Evolutionary conservation across 2,797 vertebrate genomes (phyloP).

Genomic region (Premnoplex brunnescens): DNA sequence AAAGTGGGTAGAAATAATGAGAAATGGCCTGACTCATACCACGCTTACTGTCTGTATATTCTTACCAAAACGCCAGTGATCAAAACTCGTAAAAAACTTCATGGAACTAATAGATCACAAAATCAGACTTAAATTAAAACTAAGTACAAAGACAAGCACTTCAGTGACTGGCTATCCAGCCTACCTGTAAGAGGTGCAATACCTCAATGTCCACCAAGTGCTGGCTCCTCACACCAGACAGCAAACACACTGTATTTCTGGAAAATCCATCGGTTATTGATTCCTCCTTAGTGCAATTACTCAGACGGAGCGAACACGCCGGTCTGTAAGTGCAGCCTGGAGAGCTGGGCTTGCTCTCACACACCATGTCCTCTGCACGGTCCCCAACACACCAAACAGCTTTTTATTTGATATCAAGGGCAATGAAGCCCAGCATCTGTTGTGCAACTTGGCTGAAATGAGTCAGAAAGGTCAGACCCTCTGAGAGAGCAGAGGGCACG

Average conservation of each 20-base stretch:
- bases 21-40: background rate
- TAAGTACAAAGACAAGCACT: background rate
- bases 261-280: background rate
- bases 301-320: background rate
- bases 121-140: conserved; percentile 9
- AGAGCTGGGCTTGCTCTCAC: background rate
- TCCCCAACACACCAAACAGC: background rate
- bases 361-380: background rate
- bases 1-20: background rate
- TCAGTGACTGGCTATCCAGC: background rate
- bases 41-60: background rate
- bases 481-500: too few relatives aligned
- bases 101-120: conserved; percentile 8
- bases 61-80: conserved; percentile 7
- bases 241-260: background rate
- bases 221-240: background rate
- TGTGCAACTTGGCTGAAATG: too few relatives aligned
- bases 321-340: background rate
- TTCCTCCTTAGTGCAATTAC: background rate
- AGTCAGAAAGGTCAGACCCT: too few relatives aligned
- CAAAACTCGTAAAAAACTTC: conserved; percentile 3
- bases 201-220: background rate
- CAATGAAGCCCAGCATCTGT: background rate
- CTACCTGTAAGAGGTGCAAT: background rate
- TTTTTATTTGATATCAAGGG: background rate